These are phyloP conservation scores for Meloe dianella DNA, from an alignment of 2,888 invertebrate species.

Conservation along the genomic window DNA sequence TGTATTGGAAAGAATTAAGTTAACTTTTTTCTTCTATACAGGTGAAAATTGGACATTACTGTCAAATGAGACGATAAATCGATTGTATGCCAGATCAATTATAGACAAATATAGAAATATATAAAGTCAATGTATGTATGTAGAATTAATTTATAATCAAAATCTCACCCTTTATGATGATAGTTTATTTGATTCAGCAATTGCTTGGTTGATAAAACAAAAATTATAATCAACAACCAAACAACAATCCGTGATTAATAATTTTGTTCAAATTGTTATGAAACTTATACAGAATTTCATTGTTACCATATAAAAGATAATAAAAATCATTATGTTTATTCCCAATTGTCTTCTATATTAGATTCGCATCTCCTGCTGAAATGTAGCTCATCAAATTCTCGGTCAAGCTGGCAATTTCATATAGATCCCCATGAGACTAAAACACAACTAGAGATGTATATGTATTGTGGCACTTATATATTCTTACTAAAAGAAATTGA, in stretches of 20 bases:
- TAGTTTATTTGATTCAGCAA: background rate
- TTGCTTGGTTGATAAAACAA: constrained; percentile 12
- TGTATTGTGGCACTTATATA: constrained; percentile 11
- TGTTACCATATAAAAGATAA: constrained; percentile 32
- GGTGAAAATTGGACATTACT: background rate
- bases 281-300: constrained; percentile 24
- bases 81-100: no score
- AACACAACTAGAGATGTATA: constrained; percentile 23
- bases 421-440: constrained; percentile 38
- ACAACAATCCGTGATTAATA: background rate
- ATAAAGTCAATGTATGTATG: background rate
- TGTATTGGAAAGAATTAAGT: background rate
- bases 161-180: background rate
- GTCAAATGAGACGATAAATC: background rate
- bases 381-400: constrained; percentile 49
- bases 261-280: no score
- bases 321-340: constrained; percentile 41
- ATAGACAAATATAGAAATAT: background rate
- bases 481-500: constrained; percentile 27
- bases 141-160: background rate
- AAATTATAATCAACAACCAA: constrained; percentile 15
- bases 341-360: constrained; percentile 46
- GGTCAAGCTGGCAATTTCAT: constrained; percentile 46
- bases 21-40: background rate
- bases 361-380: constrained; percentile 42